Conservation (phyloP, 2,888 invertebrate genomes). For the Taphrorychus bicolor region DNA sequence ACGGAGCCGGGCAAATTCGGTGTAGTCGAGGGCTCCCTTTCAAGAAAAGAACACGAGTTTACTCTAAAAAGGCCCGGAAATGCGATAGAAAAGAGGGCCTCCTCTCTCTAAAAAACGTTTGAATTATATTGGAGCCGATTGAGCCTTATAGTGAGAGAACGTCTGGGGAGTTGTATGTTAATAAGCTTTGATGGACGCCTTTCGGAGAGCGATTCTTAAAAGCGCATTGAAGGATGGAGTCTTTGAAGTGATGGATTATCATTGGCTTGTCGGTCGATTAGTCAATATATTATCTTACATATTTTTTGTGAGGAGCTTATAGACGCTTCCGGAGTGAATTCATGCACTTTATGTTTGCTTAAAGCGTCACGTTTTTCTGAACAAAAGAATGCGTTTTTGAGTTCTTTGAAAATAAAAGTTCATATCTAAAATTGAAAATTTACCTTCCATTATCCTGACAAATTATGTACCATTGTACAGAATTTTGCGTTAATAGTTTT, state of each 20-base stretch:
- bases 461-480: no score
- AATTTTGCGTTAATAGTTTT: no score
- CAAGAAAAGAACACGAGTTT: constrained; percentile 33
- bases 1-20: constrained; percentile 22
- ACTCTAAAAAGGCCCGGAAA: constrained; percentile 34
- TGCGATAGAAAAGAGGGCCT: constrained; percentile 24
- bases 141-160: constrained; percentile 8
- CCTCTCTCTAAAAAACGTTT: constrained; percentile 26
- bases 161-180: constrained; percentile 3
- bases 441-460: no score
- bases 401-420: no score
- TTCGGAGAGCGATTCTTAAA: not conserved
- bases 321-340: no score
- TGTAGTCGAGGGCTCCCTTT: constrained; percentile 23
- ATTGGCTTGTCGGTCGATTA: no score
- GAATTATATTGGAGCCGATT: constrained; percentile 32
- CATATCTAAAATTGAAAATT: no score
- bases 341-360: no score
- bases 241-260: not conserved
- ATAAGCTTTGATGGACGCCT: constrained; percentile 1
- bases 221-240: not conserved
- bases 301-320: no score
- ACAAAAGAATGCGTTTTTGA: no score
- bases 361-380: no score
- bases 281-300: no score